Evolutionary conservation across 2,888 invertebrate species (phyloP), one percentile per base, ranked within the genome.

Genomic region (Glaucopsyche alexis): DNA sequence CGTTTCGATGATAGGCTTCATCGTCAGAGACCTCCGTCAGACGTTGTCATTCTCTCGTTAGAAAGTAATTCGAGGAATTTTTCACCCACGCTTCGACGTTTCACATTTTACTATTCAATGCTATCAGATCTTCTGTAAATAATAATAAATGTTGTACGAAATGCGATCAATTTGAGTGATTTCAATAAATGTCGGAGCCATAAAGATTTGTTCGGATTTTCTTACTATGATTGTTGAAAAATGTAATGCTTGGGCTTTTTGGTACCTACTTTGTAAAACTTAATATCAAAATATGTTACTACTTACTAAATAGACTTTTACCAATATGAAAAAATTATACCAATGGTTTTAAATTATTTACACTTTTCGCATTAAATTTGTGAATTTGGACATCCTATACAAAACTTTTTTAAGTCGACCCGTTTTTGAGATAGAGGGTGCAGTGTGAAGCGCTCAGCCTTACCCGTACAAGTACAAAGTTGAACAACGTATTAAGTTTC

Each of bases 1-100:
- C 81, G 82, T 87, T 90, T 87, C 79, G 87, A 84, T 90, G 90
- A 90, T 88, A 88, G 89, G 87, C 81, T 81, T 75, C 75, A 76
- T 78, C 75, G 78, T 78, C 75, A 73, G 75, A 77, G 75, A 77
- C 78, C 77, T 81, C 82, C 82, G 81, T 85, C 86, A 86, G 82
- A 83, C 82, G 80, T 77, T 80, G 85, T 88, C 87, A 85, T 83
- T 82, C 82, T 83, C 86, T 84, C 81, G 84, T 84, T 86, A 86
- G 85, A 83, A 80, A 81, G 84, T 77, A 82, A 88, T 90, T 84
- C 82, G 78, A 77, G 74, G 86, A 88, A 89, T 88, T 83, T 86
- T 79, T 83, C 85, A 82, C 87, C 87, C 87, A 85, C 86, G 83
- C 85, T 78, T 77, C 79, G 78, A 72, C 80, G 80, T 79, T 84